These are phyloP conservation scores for Brachyistius frenatus DNA, from an alignment of 2,113 vertebrate genomes.

Conservation along the genomic window DNA sequence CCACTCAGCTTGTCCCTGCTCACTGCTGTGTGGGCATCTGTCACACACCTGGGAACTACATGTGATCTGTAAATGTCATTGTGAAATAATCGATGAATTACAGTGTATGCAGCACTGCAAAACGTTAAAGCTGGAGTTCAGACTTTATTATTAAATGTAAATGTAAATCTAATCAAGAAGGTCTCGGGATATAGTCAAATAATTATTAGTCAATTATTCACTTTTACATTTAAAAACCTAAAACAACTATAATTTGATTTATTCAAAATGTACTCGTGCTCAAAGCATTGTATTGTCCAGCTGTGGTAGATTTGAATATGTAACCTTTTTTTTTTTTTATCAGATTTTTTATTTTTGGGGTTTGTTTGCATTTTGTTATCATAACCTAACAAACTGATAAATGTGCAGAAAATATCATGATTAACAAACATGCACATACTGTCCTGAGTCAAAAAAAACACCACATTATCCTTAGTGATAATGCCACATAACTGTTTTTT, in stretches of 20 bases:
- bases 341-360: no score
- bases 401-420: background rate
- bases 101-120: background rate
- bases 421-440: background rate
- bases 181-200: no score
- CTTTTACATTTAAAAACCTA: background rate
- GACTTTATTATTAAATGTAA: no score
- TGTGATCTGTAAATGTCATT: slow-evolving; percentile 43
- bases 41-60: slow-evolving; percentile 29
- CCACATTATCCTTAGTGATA: background rate
- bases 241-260: background rate
- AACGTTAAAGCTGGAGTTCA: no score
- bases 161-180: no score
- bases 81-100: slow-evolving; percentile 31
- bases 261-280: no score
- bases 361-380: background rate
- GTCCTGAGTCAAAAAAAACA: background rate
- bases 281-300: no score
- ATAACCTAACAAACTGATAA: background rate
- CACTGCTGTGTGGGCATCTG: slow-evolving; percentile 63
- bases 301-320: no score
- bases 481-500: background rate
- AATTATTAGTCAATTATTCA: background rate
- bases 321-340: no score
- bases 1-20: slow-evolving; percentile 25